Conservation (phyloP, 2,797 vertebrate species). For the Peromyscus aztecus region DNA sequence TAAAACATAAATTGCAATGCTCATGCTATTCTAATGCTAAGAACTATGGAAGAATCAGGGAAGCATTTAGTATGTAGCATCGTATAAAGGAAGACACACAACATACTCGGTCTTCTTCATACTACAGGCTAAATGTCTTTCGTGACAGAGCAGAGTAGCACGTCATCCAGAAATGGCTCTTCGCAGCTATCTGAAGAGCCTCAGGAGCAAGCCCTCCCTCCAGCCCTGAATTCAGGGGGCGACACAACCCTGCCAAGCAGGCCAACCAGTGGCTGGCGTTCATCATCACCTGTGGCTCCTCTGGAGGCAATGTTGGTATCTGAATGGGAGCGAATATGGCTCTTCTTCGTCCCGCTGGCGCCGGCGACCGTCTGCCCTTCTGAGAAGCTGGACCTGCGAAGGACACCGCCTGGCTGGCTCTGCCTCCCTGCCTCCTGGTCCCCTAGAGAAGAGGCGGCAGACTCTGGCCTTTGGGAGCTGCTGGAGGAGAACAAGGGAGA, state of each 20-base stretch:
- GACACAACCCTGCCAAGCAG: no score
- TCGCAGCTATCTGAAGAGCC: neutral
- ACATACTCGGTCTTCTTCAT: neutral
- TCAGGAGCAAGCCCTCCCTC: neutral
- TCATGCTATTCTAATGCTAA: neutral
- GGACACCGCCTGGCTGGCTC: slow-evolving; percentile 80
- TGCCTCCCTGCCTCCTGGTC: slow-evolving; percentile 82
- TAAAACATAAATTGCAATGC: neutral
- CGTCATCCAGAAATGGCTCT: neutral
- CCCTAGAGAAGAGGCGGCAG: slow-evolving; percentile 79
- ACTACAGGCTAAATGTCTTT: neutral
- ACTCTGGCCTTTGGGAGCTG: slow-evolving; percentile 88
- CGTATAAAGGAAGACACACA: slow-evolving; percentile 3
- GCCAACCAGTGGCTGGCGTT: neutral
- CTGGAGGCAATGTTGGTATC: slow-evolving; percentile 94
- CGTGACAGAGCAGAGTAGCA: neutral
- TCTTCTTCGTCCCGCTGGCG: slow-evolving; percentile 86
- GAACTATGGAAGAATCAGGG: slow-evolving; percentile 23
- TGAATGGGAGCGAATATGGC: slow-evolving; percentile 95
- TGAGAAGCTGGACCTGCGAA: slow-evolving; percentile 95
- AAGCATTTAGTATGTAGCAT: slow-evolving; percentile 42
- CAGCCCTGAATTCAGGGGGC: neutral
- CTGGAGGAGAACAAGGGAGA: slow-evolving; percentile 89
- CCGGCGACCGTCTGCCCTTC: slow-evolving; percentile 90
- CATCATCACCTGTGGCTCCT: slow-evolving; percentile 91